Percentiles rank a stretch among this genome's conserved stretches.
These are phyloP conservation scores for Myotis vivesi DNA, from an alignment of 2,797 vertebrate species.

Conservation along the genomic window DNA sequence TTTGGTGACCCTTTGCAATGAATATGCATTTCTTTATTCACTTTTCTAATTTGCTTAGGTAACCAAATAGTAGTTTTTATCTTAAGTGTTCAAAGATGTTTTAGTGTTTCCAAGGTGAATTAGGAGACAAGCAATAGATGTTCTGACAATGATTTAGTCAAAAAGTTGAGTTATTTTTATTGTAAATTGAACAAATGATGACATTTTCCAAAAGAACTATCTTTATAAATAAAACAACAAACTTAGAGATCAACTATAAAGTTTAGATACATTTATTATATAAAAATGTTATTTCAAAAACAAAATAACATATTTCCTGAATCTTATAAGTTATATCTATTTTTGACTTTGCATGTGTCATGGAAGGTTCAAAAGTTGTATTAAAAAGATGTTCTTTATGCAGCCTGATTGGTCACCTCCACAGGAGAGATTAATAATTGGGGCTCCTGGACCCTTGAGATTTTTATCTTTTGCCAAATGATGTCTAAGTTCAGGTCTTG, in stretches of 20 bases:
- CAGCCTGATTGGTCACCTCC: constrained; percentile 16
- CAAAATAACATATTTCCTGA: neutral
- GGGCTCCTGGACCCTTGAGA: constrained; percentile 13
- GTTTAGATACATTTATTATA: neutral
- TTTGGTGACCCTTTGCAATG: constrained; percentile 46
- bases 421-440: constrained; percentile 24
- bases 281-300: neutral
- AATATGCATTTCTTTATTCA: neutral
- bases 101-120: neutral
- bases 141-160: neutral
- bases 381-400: constrained; percentile 2
- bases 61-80: neutral
- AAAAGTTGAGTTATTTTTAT: neutral
- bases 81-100: neutral
- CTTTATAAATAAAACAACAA: neutral
- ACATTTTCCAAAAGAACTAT: neutral
- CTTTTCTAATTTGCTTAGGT: neutral
- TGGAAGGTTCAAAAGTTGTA: neutral
- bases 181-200: neutral
- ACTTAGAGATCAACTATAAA: neutral
- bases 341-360: neutral
- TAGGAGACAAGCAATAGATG: neutral
- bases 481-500: constrained; percentile 74
- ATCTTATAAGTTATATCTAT: neutral
- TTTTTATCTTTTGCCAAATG: constrained; percentile 66